These are phyloP conservation scores for Ia io DNA, from an alignment of 2,113 vertebrate species.

Conservation along the genomic window DNA sequence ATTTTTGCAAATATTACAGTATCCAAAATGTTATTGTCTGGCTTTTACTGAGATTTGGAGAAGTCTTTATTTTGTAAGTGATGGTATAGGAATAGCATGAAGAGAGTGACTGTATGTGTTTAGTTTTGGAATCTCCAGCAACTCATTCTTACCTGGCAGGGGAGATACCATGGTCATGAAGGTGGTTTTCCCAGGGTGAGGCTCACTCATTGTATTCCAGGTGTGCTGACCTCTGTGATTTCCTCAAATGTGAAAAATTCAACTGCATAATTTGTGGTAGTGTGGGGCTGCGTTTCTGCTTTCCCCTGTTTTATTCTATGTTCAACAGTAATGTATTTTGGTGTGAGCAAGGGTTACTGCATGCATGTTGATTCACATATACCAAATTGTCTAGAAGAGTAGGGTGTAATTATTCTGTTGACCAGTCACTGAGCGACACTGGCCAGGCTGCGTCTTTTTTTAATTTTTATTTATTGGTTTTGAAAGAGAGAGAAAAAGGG, in stretches of 20 bases:
- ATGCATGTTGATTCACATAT: not conserved
- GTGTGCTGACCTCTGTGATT: not conserved
- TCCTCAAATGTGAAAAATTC: not conserved
- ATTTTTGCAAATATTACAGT: not conserved
- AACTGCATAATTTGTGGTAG: not conserved
- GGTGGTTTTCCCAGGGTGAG: not conserved
- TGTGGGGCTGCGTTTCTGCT: not conserved
- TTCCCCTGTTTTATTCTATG: not conserved
- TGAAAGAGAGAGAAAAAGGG: not conserved
- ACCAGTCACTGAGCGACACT: not conserved
- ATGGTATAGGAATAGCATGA: not conserved
- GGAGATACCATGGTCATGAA: not conserved
- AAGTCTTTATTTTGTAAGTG: not conserved
- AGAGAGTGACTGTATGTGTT: not conserved
- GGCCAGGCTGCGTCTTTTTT: not conserved
- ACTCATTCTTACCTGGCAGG: conserved; percentile 45
- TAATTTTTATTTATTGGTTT: not conserved
- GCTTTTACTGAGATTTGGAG: not conserved
- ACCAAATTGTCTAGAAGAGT: not conserved
- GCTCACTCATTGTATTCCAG: not conserved
- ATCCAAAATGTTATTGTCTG: not conserved
- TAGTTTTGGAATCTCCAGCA: not conserved
- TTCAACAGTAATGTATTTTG: not conserved
- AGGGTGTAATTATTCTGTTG: not conserved
- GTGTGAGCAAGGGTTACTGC: not conserved